Conservation (phyloP, 2,797 vertebrate species). For the Zalophus californianus region DNA sequence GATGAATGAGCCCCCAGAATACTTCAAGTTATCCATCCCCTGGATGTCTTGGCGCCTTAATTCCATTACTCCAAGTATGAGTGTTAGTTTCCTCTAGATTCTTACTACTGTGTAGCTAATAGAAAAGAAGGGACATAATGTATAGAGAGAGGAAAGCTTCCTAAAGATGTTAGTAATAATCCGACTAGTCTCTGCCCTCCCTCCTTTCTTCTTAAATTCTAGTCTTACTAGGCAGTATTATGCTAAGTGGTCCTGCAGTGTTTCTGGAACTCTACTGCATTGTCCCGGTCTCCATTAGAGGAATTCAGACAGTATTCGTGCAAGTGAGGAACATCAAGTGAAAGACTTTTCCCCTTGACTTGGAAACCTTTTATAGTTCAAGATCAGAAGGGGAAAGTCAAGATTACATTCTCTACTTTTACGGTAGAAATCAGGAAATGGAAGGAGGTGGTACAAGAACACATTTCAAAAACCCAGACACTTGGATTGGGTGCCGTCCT, state of each 20-base stretch:
- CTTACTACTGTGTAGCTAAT: neutral
- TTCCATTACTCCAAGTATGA: neutral
- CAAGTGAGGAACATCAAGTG: neutral
- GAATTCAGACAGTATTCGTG: neutral
- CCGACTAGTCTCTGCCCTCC: neutral
- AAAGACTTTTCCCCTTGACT: neutral
- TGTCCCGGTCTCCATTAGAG: neutral
- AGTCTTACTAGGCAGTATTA: neutral
- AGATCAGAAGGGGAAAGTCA: neutral
- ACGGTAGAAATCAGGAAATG: neutral
- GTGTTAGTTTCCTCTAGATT: neutral
- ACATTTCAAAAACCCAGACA: neutral
- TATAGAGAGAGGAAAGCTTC: neutral
- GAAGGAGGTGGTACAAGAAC: neutral
- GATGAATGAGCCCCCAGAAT: neutral
- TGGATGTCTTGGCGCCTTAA: neutral
- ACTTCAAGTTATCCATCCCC: neutral
- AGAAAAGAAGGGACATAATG: neutral
- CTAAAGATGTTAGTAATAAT: neutral
- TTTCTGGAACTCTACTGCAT: neutral
- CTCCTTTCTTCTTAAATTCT: neutral
- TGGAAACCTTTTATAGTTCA: neutral
- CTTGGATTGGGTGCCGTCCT: neutral
- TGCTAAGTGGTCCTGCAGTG: neutral
- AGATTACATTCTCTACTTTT: neutral